Percentiles rank a stretch among this genome's conserved stretches.
These are phyloP conservation scores for Laterallus jamaicensis DNA, from an alignment of 2,113 vertebrate species.

Conservation along the genomic window DNA sequence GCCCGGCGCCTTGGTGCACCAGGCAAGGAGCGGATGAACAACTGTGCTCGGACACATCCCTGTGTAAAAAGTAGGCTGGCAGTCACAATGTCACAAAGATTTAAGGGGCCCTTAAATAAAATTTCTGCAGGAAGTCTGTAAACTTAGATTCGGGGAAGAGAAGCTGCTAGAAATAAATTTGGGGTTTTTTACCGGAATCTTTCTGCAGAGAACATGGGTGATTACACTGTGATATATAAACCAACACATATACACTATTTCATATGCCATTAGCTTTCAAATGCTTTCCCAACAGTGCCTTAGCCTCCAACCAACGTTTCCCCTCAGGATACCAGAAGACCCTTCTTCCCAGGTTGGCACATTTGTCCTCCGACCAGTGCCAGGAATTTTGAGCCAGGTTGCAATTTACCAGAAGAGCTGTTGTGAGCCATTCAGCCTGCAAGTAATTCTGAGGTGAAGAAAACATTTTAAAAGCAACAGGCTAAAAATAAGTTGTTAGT, in stretches of 20 bases:
- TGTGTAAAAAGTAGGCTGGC: background rate
- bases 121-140: slow-evolving; percentile 13
- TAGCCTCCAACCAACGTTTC: background rate
- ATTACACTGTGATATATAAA: background rate
- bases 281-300: background rate
- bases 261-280: background rate
- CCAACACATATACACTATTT: background rate
- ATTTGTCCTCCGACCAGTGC: background rate
- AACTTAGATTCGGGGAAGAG: background rate
- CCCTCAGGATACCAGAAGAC: background rate
- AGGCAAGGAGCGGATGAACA: background rate
- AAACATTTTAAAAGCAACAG: background rate
- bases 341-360: background rate
- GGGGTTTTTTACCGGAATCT: background rate
- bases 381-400: background rate
- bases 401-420: background rate
- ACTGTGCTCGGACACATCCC: background rate
- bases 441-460: slow-evolving; percentile 37
- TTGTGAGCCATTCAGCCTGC: background rate
- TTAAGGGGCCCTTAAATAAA: slow-evolving; percentile 16
- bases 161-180: background rate
- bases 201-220: background rate
- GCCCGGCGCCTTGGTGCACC: background rate
- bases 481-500: background rate
- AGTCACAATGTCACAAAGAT: background rate